Evolutionary conservation across 2,113 vertebrate species (phyloP).

Genomic region (Orientallactaga bullata): DNA sequence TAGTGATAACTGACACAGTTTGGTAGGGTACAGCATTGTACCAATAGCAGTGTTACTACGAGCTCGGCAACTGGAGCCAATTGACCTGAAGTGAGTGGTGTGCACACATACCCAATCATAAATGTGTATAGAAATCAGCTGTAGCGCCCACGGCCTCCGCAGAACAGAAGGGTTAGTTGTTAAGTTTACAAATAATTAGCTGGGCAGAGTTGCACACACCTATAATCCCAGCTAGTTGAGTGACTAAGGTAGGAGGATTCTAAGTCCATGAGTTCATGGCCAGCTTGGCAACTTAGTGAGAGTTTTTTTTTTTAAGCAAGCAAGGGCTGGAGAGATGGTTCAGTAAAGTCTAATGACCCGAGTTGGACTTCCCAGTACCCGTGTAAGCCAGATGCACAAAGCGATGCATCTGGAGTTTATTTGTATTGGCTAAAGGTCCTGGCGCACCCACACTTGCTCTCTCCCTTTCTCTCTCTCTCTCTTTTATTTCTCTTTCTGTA

Average conservation of each 20-base stretch:
- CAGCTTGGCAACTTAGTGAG: neutral
- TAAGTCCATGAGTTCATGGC: neutral
- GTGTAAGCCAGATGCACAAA: too few species aligned
- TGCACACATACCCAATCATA: neutral
- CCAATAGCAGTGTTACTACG: neutral
- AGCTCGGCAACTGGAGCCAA: conserved; percentile 17
- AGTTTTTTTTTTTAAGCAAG: neutral
- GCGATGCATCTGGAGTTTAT: too few species aligned
- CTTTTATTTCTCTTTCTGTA: too few species aligned
- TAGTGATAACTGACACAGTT: conserved; percentile 9
- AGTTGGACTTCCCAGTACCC: too few species aligned
- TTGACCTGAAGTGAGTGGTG: conserved; percentile 30
- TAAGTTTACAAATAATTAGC: conserved; percentile 40
- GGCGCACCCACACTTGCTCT: too few species aligned
- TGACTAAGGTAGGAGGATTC: neutral
- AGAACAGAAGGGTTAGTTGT: conserved; percentile 25
- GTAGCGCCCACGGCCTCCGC: neutral
- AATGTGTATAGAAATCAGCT: neutral
- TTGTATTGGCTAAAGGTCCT: too few species aligned
- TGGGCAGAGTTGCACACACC: neutral
- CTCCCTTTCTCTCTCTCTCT: too few species aligned
- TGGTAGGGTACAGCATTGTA: neutral
- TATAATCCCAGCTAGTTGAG: neutral
- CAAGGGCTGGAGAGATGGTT: too few species aligned
- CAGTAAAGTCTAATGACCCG: too few species aligned